Evolutionary conservation across 2,113 vertebrate species (phyloP).

Genomic region (Myrmophylax atrothorax): DNA sequence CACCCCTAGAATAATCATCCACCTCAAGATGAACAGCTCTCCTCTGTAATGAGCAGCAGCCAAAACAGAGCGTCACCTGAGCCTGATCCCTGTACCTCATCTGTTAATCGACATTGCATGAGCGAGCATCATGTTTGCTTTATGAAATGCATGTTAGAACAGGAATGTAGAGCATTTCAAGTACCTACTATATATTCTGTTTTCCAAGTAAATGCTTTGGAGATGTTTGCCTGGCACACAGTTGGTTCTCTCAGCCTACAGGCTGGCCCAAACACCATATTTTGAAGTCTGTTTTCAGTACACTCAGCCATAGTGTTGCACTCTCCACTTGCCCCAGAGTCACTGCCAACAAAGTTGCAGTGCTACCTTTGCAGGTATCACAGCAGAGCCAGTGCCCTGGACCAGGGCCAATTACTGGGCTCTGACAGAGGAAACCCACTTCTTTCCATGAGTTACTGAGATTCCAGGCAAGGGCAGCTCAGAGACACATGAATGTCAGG

Average conservation of each 20-base stretch:
- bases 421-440: neutral
- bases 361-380: neutral
- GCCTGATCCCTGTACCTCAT: neutral
- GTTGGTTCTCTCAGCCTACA: neutral
- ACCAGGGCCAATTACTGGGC: neutral
- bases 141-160: neutral
- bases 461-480: neutral
- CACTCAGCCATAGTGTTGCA: accelerated
- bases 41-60: neutral
- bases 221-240: neutral
- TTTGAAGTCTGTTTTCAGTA: neutral
- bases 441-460: neutral
- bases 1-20: neutral
- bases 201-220: neutral
- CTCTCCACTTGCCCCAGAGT: neutral
- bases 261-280: neutral
- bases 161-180: neutral
- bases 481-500: neutral
- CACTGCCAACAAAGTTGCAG: neutral
- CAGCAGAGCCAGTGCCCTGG: neutral
- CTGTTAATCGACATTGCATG: neutral
- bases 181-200: neutral
- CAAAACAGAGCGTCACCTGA: neutral
- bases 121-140: neutral
- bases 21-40: neutral